Conservation (phyloP, 2,888 invertebrate genomes). For the Tipula lateralis region DNA sequence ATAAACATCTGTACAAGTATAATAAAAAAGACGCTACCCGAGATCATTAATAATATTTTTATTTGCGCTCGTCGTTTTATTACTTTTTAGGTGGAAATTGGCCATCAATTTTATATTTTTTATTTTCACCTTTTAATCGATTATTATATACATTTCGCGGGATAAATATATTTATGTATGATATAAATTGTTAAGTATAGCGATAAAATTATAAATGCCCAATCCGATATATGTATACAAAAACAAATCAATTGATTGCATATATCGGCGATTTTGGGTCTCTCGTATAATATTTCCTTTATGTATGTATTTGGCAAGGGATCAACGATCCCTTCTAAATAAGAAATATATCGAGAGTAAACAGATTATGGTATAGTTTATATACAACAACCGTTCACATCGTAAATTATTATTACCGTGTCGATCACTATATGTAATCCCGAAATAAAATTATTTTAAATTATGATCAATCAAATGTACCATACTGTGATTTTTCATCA, state of each 20-base stretch:
- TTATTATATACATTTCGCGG: not conserved
- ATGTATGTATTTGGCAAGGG: not conserved
- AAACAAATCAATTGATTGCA: not conserved
- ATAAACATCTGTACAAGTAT: not conserved
- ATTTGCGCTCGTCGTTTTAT: not conserved
- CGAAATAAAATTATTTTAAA: not conserved
- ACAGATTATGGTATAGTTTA: too few relatives aligned
- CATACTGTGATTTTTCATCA: slow-evolving; percentile 19
- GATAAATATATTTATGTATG: not conserved
- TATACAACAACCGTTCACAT: not conserved
- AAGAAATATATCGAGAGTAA: too few relatives aligned
- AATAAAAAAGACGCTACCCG: not conserved
- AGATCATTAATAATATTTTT: not conserved
- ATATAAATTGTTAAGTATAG: not conserved
- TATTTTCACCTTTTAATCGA: not conserved
- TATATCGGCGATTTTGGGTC: not conserved
- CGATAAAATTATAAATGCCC: not conserved
- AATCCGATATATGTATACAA: not conserved
- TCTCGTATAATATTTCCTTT: not conserved
- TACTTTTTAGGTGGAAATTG: not conserved
- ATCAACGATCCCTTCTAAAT: not conserved
- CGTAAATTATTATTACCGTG: not conserved
- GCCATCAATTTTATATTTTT: not conserved
- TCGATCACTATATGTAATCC: not conserved
- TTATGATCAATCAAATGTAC: slow-evolving; percentile 13